Conservation (phyloP, 1,140 invertebrate species). For the Charaxes varanes region DNA sequence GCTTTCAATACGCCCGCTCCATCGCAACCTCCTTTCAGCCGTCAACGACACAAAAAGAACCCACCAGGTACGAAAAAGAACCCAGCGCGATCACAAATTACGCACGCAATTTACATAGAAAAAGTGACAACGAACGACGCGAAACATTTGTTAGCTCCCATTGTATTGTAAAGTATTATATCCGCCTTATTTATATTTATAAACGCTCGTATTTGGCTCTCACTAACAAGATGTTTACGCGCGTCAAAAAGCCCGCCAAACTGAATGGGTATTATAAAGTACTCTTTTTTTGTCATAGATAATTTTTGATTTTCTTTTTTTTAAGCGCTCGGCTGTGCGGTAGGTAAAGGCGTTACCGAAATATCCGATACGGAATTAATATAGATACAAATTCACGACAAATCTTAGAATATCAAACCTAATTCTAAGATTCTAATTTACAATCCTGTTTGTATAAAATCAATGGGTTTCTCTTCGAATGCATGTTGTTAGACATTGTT, state of each 20-base stretch:
- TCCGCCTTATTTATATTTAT: constrained; percentile 51
- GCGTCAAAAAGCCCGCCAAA: constrained; percentile 40
- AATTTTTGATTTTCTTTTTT: constrained; percentile 7
- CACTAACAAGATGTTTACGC: constrained; percentile 55
- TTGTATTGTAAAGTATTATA: constrained; percentile 50
- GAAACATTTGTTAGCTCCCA: constrained; percentile 50
- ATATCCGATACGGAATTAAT: background rate
- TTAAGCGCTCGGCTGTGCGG: background rate
- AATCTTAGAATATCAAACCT: no score
- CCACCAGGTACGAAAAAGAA: constrained; percentile 21
- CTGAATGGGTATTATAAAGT: constrained; percentile 9
- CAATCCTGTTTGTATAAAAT: no score
- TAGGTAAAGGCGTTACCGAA: background rate
- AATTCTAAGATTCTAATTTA: no score
- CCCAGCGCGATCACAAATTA: constrained; percentile 41
- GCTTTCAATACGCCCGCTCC: constrained; percentile 9
- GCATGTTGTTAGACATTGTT: no score
- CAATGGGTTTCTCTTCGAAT: no score
- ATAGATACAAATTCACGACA: background rate
- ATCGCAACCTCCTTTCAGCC: constrained; percentile 24
- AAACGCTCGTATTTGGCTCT: constrained; percentile 46
- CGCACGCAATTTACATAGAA: constrained; percentile 50
- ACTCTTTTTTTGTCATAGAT: constrained; percentile 8
- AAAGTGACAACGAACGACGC: constrained; percentile 43
- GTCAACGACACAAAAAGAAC: constrained; percentile 20